phyloP scores from a whole-genome alignment of 2,797 vertebrate species.

The Tangara arthus region DNA sequence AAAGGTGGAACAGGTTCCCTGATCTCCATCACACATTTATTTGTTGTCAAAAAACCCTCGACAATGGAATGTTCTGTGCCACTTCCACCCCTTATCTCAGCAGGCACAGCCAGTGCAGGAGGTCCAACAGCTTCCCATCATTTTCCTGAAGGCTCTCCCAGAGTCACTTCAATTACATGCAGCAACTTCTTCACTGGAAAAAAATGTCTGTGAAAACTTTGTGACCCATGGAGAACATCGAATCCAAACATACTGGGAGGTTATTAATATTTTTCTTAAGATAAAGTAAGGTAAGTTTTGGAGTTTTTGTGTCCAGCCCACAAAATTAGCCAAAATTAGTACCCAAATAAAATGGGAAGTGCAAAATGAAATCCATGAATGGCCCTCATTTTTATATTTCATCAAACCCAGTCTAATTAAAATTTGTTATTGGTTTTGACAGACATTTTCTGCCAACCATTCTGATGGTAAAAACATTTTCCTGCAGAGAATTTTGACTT shows the following conservation, averaged over 20 bases:
- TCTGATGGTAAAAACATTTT: background rate
- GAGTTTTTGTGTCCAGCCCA: background rate
- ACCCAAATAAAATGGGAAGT: background rate
- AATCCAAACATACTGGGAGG: background rate
- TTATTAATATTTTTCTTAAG: background rate
- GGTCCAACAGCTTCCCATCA: background rate
- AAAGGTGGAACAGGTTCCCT: background rate
- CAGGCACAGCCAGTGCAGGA: background rate
- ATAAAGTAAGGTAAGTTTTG: background rate
- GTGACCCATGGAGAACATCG: background rate
- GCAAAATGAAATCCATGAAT: background rate
- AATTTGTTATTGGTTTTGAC: background rate
- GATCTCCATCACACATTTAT: background rate
- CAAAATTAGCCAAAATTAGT: background rate
- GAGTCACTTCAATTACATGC: background rate
- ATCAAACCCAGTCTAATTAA: background rate
- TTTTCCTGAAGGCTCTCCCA: background rate
- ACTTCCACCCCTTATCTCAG: background rate
- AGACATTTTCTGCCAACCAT: background rate
- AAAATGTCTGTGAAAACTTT: background rate
- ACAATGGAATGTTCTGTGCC: background rate
- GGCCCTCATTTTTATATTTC: background rate
- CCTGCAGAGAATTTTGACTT: background rate
- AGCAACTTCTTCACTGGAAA: background rate
- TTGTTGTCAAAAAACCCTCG: background rate